Evolutionary conservation across 1,140 invertebrate genomes (phyloP).

Genomic region (Orius laevigatus): DNA sequence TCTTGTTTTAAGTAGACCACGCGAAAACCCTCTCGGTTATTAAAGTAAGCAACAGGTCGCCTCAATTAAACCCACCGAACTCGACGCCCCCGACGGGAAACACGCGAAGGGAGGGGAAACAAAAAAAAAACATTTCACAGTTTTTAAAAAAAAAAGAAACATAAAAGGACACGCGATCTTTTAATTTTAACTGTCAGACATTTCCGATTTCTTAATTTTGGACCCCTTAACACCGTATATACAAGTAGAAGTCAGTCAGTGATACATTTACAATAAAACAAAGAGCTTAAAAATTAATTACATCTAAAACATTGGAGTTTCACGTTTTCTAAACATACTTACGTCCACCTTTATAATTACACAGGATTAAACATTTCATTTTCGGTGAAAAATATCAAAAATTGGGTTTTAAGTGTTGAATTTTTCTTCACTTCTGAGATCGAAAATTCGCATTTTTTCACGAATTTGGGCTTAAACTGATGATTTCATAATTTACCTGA

Average conservation of each 20-base stretch:
- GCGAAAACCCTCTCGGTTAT: too few species aligned
- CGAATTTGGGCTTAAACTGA: too few species aligned
- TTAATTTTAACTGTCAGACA: not conserved
- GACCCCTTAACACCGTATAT: too few species aligned
- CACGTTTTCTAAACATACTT: conserved; percentile 16
- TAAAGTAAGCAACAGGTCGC: too few species aligned
- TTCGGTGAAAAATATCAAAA: too few species aligned
- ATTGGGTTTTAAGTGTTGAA: too few species aligned
- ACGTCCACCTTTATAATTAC: conserved; percentile 10
- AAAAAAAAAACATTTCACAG: not conserved
- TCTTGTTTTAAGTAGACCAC: not conserved
- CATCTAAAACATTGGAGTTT: conserved; percentile 11
- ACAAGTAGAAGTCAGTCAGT: not conserved
- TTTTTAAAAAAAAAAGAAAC: not conserved
- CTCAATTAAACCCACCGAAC: too few species aligned
- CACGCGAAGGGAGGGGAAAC: not conserved
- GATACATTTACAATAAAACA: conserved; percentile 1
- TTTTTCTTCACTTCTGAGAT: too few species aligned
- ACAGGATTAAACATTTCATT: too few species aligned
- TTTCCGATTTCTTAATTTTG: not conserved
- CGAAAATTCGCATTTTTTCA: too few species aligned
- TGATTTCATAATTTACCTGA: too few species aligned
- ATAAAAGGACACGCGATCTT: not conserved
- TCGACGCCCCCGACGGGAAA: too few species aligned
- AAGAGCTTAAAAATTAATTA: conserved; percentile 1